Evolutionary conservation across 2,888 invertebrate genomes (phyloP).

Genomic region (Steinernema hermaphroditum): DNA sequence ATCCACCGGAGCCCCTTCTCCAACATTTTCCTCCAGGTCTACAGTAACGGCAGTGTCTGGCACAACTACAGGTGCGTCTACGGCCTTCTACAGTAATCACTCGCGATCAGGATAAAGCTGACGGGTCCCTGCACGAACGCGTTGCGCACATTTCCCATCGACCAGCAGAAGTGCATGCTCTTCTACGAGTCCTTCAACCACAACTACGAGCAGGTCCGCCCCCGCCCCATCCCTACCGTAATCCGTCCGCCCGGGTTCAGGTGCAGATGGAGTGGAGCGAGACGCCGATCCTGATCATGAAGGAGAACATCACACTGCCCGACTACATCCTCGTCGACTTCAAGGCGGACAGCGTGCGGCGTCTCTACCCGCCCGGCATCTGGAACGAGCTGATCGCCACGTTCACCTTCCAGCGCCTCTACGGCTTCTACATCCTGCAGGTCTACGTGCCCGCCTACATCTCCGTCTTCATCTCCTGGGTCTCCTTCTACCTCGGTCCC

Average conservation of each 20-base stretch:
- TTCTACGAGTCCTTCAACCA: constrained; percentile 66
- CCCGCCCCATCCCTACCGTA: neutral
- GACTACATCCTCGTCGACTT: constrained; percentile 65
- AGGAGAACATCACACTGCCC: constrained; percentile 65
- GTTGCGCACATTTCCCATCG: constrained; percentile 57
- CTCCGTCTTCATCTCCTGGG: constrained; percentile 65
- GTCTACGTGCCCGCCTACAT: constrained; percentile 65
- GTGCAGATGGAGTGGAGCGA: constrained; percentile 64
- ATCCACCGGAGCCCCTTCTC: constrained; percentile 63
- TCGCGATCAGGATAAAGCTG: constrained; percentile 47
- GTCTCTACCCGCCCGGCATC: constrained; percentile 66
- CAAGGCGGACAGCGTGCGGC: constrained; percentile 51
- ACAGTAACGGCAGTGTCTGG: constrained; percentile 65
- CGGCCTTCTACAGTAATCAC: neutral
- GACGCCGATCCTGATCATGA: constrained; percentile 62
- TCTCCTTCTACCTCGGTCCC: constrained; percentile 65
- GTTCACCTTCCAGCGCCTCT: constrained; percentile 66
- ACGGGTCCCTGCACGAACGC: constrained; percentile 55
- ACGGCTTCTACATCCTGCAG: constrained; percentile 65
- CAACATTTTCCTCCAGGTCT: constrained; percentile 65
- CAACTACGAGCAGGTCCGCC: constrained; percentile 56
- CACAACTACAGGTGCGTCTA: constrained; percentile 59
- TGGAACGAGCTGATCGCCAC: constrained; percentile 66
- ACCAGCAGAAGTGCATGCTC: constrained; percentile 58
- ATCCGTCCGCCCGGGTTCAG: no score